These are phyloP conservation scores for Boloria selene DNA, from an alignment of 2,888 invertebrate genomes.

Conservation along the genomic window DNA sequence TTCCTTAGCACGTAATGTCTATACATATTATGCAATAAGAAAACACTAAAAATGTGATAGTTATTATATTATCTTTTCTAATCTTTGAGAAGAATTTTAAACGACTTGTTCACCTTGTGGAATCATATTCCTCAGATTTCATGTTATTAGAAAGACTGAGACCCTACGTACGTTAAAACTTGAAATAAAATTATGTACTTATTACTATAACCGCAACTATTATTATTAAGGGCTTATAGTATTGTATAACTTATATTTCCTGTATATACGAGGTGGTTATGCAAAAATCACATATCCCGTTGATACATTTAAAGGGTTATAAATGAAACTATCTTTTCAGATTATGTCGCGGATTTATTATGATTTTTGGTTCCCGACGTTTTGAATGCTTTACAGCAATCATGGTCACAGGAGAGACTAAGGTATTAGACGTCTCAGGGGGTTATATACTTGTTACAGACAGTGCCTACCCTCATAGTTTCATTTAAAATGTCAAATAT, in stretches of 20 bases:
- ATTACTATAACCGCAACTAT: slow-evolving; percentile 44
- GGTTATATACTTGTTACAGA: too few relatives aligned
- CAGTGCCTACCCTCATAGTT: too few relatives aligned
- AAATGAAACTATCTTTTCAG: too few relatives aligned
- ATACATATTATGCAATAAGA: slow-evolving; percentile 57
- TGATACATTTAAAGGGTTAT: too few relatives aligned
- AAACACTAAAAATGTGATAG: slow-evolving; percentile 60
- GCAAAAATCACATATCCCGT: not conserved
- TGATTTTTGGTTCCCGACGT: too few relatives aligned
- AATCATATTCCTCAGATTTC: slow-evolving; percentile 46
- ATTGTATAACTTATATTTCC: slow-evolving; percentile 7
- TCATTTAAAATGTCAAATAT: too few relatives aligned
- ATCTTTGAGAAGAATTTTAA: slow-evolving; percentile 33
- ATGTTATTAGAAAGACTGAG: slow-evolving; percentile 67
- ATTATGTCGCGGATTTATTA: too few relatives aligned
- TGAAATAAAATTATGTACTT: slow-evolving; percentile 65
- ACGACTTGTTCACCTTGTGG: slow-evolving; percentile 39
- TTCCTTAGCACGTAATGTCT: slow-evolving; percentile 54
- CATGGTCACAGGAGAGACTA: too few relatives aligned
- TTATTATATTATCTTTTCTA: slow-evolving; percentile 46
- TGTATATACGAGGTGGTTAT: not conserved
- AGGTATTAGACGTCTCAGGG: too few relatives aligned
- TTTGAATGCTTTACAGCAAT: too few relatives aligned
- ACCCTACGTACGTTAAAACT: slow-evolving; percentile 56
- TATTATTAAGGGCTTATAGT: slow-evolving; percentile 18